A percentile compares a stretch with the other conserved stretches of the same genome.
Evolutionary conservation across 2,888 invertebrate genomes (phyloP).

Genomic region (Invenusta paracnida): DNA sequence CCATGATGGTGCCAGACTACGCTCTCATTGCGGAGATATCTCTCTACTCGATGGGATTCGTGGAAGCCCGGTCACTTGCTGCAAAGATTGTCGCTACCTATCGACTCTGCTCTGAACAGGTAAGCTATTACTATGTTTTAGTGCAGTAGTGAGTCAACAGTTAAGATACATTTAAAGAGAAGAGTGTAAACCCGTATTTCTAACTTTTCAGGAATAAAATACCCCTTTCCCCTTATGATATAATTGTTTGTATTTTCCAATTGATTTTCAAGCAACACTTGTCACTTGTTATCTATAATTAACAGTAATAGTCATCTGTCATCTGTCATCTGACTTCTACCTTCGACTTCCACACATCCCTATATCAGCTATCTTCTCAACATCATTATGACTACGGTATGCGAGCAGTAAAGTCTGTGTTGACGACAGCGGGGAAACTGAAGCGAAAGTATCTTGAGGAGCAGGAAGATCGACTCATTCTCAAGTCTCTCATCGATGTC

Average conservation of each 20-base stretch:
- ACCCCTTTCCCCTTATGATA: no score
- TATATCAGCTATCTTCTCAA: constrained; percentile 57
- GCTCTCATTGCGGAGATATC: constrained; percentile 60
- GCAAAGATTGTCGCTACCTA: constrained; percentile 60
- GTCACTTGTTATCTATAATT: no score
- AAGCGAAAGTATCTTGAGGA: constrained; percentile 58
- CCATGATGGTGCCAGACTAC: constrained; percentile 61
- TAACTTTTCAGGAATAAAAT: no score
- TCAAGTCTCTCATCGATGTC: constrained; percentile 59
- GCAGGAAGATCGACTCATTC: constrained; percentile 57
- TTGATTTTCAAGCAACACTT: no score
- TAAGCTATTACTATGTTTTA: no score
- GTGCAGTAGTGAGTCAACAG: background rate
- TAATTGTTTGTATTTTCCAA: no score
- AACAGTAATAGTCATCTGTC: no score
- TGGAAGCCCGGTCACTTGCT: constrained; percentile 55
- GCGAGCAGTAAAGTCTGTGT: constrained; percentile 60
- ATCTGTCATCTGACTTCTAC: no score
- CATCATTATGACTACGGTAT: constrained; percentile 61
- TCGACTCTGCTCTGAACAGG: constrained; percentile 62
- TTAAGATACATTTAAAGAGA: no score
- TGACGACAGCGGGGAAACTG: constrained; percentile 59
- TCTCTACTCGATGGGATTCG: constrained; percentile 61
- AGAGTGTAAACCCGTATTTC: no score
- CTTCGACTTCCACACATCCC: no score